phyloP scores from a whole-genome alignment of 30 jellyfish, hydroid and myxozoan species.

The Haliclystus octoradiatus region DNA sequence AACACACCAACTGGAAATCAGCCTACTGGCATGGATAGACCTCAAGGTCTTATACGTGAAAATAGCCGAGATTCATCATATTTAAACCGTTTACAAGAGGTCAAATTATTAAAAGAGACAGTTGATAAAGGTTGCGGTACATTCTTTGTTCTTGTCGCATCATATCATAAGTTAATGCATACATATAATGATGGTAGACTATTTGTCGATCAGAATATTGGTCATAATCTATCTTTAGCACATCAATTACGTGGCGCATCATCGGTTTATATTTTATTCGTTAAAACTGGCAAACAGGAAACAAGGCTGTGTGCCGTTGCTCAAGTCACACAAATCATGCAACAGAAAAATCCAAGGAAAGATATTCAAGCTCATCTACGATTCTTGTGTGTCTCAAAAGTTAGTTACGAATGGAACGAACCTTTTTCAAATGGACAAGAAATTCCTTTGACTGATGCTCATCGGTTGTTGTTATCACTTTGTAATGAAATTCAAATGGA shows the following conservation, averaged over 20 bases:
- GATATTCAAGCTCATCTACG: background rate
- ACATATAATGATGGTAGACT: background rate
- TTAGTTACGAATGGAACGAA: constrained; percentile 1
- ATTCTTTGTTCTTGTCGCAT: background rate
- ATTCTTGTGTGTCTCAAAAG: background rate
- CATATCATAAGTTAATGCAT: background rate
- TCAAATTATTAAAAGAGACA: background rate
- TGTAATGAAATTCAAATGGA: background rate
- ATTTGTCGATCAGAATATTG: background rate
- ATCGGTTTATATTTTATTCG: background rate
- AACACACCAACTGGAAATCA: background rate
- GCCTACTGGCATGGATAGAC: background rate
- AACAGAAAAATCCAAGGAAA: background rate
- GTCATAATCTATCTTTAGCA: background rate
- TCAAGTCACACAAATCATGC: background rate
- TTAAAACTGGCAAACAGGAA: background rate
- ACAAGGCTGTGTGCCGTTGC: constrained; percentile 1
- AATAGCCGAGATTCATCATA: background rate
- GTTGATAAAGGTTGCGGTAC: background rate
- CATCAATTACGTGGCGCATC: background rate
- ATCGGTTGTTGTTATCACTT: background rate
- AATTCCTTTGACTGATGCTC: background rate
- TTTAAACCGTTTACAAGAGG: background rate
- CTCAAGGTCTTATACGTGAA: background rate
- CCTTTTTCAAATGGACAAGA: background rate